Percentiles rank a stretch among this genome's conserved stretches.
phyloP scores from a whole-genome alignment of 1,140 invertebrate genomes.

The Pogonognathellus flavescens region DNA sequence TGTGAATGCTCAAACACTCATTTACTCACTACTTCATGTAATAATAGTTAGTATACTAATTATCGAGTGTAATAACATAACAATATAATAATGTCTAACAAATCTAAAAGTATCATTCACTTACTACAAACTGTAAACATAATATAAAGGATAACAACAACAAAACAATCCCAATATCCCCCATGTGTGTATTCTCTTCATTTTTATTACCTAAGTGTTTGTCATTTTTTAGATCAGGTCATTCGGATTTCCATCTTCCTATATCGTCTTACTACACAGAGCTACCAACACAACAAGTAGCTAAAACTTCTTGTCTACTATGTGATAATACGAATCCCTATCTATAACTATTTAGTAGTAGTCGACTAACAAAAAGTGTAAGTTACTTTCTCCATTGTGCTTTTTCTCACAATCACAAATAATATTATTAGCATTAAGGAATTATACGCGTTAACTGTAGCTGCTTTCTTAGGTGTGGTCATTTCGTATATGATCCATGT shows the following conservation, averaged over 20 bases:
- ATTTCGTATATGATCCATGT: too few relatives aligned
- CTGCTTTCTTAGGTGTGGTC: too few relatives aligned
- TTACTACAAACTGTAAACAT: conserved; percentile 4
- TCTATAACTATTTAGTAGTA: background rate
- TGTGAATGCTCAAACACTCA: background rate
- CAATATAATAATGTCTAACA: background rate
- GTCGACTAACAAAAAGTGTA: conserved; percentile 34
- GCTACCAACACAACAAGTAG: background rate
- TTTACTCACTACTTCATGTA: background rate
- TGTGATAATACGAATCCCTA: too few relatives aligned
- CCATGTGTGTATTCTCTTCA: background rate
- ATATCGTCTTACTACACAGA: conserved; percentile 4
- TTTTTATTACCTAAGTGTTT: background rate
- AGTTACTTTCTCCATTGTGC: conserved; percentile 8
- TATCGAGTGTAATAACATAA: background rate
- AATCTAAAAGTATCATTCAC: conserved; percentile 18
- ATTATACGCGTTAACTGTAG: too few relatives aligned
- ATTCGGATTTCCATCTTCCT: background rate
- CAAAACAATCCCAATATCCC: conserved; percentile 43
- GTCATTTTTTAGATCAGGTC: conserved; percentile 18
- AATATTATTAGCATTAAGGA: background rate
- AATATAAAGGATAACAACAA: conserved; percentile 38
- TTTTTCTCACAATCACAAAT: background rate
- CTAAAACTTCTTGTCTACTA: background rate
- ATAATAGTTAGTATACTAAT: background rate